A percentile compares a stretch with the other conserved stretches of the same genome.
phyloP scores from a whole-genome alignment of 2,888 invertebrate genomes.

The Globia sparganii region DNA sequence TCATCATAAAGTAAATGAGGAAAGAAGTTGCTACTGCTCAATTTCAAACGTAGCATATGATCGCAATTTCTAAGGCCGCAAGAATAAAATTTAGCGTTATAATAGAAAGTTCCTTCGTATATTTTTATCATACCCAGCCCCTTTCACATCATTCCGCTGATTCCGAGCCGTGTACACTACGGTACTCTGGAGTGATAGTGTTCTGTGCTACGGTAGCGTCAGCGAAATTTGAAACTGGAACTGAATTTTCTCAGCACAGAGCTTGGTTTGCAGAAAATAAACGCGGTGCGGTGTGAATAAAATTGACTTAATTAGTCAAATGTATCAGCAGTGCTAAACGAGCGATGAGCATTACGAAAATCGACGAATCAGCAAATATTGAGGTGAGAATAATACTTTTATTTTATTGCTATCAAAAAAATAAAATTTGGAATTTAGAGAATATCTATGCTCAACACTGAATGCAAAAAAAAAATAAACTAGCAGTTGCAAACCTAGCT shows the following conservation, averaged over 20 bases:
- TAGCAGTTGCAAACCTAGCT: neutral
- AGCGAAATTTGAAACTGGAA: conserved; percentile 39
- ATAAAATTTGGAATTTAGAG: neutral
- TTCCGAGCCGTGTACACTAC: conserved; percentile 28
- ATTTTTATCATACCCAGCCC: conserved; percentile 15
- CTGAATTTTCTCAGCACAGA: conserved; percentile 22
- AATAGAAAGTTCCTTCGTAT: conserved; percentile 58
- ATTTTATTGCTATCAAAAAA: neutral
- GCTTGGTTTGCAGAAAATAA: conserved; percentile 26
- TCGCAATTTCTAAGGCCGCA: conserved; percentile 25
- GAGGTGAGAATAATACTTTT: conserved; percentile 43
- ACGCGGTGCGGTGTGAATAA: conserved; percentile 17
- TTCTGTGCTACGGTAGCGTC: conserved; percentile 29
- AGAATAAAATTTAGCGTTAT: conserved; percentile 30
- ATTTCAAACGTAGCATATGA: conserved; percentile 10
- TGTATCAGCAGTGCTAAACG: conserved; percentile 29
- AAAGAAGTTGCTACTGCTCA: conserved; percentile 4
- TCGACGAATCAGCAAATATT: conserved; percentile 16
- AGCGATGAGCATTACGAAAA: conserved; percentile 53
- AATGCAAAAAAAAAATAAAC: conserved; percentile 11
- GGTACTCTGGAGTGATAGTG: no score
- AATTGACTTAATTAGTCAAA: conserved; percentile 46
- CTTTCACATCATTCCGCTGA: conserved; percentile 53
- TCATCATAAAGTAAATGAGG: neutral
- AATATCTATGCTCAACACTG: neutral